phyloP scores from a whole-genome alignment of 2,888 invertebrate genomes.

The Colletes collaris region DNA sequence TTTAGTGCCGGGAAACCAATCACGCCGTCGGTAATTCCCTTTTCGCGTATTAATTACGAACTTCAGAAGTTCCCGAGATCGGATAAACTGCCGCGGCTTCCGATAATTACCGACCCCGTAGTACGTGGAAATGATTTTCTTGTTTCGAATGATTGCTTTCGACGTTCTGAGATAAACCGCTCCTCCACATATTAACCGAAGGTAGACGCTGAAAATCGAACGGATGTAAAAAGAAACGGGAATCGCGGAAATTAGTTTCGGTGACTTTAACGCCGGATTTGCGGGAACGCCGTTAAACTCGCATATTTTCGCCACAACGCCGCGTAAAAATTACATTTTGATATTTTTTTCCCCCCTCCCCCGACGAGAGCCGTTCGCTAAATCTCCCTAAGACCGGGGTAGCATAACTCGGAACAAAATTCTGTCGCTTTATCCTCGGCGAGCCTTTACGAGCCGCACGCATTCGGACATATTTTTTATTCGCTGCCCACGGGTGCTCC shows the following conservation, averaged over 20 bases:
- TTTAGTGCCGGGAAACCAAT: constrained; percentile 58
- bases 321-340: too few relatives aligned
- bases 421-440: constrained; percentile 4
- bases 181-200: too few relatives aligned
- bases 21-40: constrained; percentile 36
- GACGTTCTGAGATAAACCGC: neutral
- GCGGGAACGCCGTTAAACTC: too few relatives aligned
- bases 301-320: neutral
- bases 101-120: constrained; percentile 31
- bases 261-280: too few relatives aligned
- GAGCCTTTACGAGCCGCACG: constrained; percentile 1
- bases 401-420: constrained; percentile 21
- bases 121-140: constrained; percentile 28
- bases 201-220: too few relatives aligned
- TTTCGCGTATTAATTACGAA: constrained; percentile 51
- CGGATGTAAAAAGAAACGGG: too few relatives aligned
- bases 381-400: constrained; percentile 1
- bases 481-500: constrained; percentile 4
- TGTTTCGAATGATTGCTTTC: neutral
- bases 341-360: too few relatives aligned
- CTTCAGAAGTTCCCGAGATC: constrained; percentile 33
- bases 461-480: constrained; percentile 33
- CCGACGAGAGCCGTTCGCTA: neutral
- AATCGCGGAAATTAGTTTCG: too few relatives aligned
- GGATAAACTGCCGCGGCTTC: constrained; percentile 30